A percentile compares a stretch with the other conserved stretches of the same genome.
phyloP scores from a whole-genome alignment of 2,888 invertebrate genomes.

The Pasiphila rectangulata region DNA sequence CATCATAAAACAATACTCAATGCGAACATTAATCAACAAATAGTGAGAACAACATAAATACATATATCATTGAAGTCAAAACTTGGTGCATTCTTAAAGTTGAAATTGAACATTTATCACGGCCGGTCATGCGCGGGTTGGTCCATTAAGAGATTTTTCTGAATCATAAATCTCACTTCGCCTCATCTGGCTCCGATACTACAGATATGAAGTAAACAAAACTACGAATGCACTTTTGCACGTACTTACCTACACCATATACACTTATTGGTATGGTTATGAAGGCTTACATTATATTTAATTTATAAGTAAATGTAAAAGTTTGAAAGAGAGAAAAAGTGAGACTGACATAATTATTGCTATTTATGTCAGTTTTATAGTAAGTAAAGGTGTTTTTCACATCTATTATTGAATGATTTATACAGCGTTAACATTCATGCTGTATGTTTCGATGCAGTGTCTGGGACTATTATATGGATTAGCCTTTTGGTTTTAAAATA shows the following conservation, averaged over 20 bases:
- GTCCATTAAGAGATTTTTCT: constrained; percentile 80
- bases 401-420: too few species aligned
- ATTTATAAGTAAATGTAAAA: too few species aligned
- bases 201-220: constrained; percentile 66
- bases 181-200: constrained; percentile 73
- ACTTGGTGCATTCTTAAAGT: constrained; percentile 76
- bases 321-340: too few species aligned
- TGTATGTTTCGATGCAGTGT: too few species aligned
- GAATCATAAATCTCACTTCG: constrained; percentile 79
- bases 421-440: too few species aligned
- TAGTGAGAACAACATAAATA: constrained; percentile 59
- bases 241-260: constrained; percentile 2
- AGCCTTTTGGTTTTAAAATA: too few species aligned
- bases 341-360: too few species aligned
- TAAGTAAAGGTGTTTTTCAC: too few species aligned
- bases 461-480: too few species aligned
- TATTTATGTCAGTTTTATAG: too few species aligned
- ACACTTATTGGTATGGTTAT: too few species aligned
- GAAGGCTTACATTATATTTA: too few species aligned
- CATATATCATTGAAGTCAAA: constrained; percentile 75
- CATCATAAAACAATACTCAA: constrained; percentile 21
- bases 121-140: constrained; percentile 67
- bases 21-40: constrained; percentile 51
- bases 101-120: constrained; percentile 80
- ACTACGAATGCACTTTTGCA: constrained; percentile 39